These are phyloP conservation scores for Phorcus lineatus DNA, from an alignment of 2,888 invertebrate species.

Conservation along the genomic window DNA sequence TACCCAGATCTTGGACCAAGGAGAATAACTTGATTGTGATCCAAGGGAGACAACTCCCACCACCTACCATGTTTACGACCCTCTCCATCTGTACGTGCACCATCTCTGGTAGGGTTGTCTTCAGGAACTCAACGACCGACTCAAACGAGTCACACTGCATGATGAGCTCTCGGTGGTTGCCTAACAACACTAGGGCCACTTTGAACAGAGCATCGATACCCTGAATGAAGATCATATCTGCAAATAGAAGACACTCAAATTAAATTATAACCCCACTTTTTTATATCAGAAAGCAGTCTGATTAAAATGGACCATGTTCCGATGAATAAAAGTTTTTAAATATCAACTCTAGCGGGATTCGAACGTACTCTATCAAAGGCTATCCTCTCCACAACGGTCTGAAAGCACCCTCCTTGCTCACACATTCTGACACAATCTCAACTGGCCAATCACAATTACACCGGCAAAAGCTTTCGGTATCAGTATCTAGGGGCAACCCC, in stretches of 20 bases:
- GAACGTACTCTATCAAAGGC: no score
- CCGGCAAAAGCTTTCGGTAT: no score
- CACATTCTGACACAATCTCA: no score
- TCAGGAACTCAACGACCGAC: conserved; percentile 93
- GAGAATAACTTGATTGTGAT: no score
- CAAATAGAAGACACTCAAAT: conserved; percentile 55
- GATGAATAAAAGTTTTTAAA: no score
- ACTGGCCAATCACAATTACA: no score
- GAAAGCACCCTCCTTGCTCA: no score
- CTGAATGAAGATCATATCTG: conserved; percentile 92
- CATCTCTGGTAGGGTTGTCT: conserved; percentile 80
- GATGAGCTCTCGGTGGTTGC: conserved; percentile 89
- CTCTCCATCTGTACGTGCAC: conserved; percentile 81
- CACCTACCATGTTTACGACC: conserved; percentile 87
- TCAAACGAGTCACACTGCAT: conserved; percentile 92
- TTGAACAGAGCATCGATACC: conserved; percentile 93
- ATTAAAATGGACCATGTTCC: no score
- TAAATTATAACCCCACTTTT: background rate
- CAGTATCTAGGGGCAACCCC: no score
- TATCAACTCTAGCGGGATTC: no score
- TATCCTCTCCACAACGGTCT: no score
- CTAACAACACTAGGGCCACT: conserved; percentile 89
- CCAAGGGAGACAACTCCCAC: background rate
- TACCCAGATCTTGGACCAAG: background rate
- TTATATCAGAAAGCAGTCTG: no score